These are phyloP conservation scores for Paratrypauchen microcephalus DNA, from an alignment of 2,797 vertebrate genomes.

Conservation along the genomic window DNA sequence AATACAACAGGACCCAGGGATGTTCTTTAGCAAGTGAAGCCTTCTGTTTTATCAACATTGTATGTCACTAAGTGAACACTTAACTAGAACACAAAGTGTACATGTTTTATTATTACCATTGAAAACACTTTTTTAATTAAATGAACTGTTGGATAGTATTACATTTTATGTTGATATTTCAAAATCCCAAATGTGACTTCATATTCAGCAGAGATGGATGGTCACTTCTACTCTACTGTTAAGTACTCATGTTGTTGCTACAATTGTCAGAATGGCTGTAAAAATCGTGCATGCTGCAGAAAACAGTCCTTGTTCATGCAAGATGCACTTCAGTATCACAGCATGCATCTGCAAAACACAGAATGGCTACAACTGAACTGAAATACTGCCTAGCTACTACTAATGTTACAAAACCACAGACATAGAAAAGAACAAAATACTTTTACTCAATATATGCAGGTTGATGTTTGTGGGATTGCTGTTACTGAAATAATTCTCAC, in stretches of 20 bases:
- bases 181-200: slow-evolving; percentile 30
- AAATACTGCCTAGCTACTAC: slow-evolving; percentile 25
- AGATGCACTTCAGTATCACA: slow-evolving; percentile 35
- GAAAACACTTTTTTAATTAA: slow-evolving; percentile 77
- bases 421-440: neutral
- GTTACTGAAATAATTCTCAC: neutral
- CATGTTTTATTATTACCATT: slow-evolving; percentile 79
- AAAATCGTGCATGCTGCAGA: slow-evolving; percentile 44
- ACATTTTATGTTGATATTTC: slow-evolving; percentile 44
- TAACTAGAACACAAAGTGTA: slow-evolving; percentile 80
- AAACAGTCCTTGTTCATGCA: slow-evolving; percentile 36
- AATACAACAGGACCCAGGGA: slow-evolving; percentile 74
- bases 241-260: slow-evolving; percentile 40
- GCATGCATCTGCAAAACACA: slow-evolving; percentile 44
- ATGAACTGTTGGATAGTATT: slow-evolving; percentile 64
- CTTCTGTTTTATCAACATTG: slow-evolving; percentile 75
- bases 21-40: slow-evolving; percentile 69
- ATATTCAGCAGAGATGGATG: slow-evolving; percentile 12
- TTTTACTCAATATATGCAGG: neutral
- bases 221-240: slow-evolving; percentile 20
- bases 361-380: slow-evolving; percentile 35
- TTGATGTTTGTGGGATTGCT: neutral
- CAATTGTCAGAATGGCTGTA: slow-evolving; percentile 19
- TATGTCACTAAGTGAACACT: slow-evolving; percentile 78
- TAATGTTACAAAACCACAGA: slow-evolving; percentile 30